Evolutionary conservation across 2,888 invertebrate genomes (phyloP).

Genomic region (Baronia brevicornis): DNA sequence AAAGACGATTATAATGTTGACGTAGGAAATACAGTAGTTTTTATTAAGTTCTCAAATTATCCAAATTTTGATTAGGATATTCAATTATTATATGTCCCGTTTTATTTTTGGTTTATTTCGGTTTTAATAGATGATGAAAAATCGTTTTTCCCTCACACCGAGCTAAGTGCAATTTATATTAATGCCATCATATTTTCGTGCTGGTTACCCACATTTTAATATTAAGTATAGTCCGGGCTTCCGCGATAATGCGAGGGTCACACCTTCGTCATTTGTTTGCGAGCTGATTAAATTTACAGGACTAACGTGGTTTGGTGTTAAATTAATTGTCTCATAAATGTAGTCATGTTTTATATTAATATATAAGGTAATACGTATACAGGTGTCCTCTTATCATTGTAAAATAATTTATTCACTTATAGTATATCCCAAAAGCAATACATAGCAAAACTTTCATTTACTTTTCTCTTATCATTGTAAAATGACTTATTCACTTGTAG

Average conservation of each 20-base stretch:
- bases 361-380: too few relatives aligned
- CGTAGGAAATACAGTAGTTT: too few relatives aligned
- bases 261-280: constrained; percentile 68
- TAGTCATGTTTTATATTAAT: constrained; percentile 10
- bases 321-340: constrained; percentile 40
- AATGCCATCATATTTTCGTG: constrained; percentile 67
- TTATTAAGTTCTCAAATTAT: too few relatives aligned
- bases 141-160: constrained; percentile 50
- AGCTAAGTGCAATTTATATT: constrained; percentile 69
- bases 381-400: too few relatives aligned
- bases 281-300: constrained; percentile 66
- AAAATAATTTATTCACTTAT: too few relatives aligned
- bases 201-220: constrained; percentile 68
- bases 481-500: too few relatives aligned
- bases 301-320: constrained; percentile 45
- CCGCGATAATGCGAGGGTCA: constrained; percentile 57
- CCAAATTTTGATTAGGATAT: too few relatives aligned
- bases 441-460: constrained; percentile 5
- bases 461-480: too few relatives aligned
- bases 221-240: constrained; percentile 55
- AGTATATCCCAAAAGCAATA: too few relatives aligned
- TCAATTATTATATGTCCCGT: too few relatives aligned
- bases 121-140: constrained; percentile 27
- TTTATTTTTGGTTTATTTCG: constrained; percentile 16
- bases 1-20: too few relatives aligned